Conservation (phyloP, 2,888 invertebrate species). For the Diplolepis rosae region DNA sequence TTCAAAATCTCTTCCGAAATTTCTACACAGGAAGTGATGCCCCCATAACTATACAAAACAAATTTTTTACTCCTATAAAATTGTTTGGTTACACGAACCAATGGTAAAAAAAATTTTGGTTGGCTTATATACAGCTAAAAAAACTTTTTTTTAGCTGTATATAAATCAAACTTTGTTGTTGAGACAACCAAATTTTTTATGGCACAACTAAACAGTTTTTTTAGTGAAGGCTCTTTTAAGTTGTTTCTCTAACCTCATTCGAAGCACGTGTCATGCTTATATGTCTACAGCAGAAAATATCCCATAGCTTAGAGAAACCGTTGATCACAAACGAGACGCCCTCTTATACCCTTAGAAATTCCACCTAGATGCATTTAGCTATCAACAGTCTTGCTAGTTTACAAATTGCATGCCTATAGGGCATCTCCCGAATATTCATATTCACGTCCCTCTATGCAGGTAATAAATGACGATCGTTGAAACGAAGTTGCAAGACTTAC, state of each 20-base stretch:
- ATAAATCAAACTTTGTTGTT: no score
- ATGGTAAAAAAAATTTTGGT: no score
- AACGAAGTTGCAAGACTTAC: neutral
- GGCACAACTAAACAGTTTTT: no score
- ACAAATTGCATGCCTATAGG: neutral
- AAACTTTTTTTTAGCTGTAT: no score
- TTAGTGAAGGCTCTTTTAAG: no score
- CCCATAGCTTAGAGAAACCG: neutral
- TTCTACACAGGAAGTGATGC: no score
- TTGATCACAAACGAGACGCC: neutral
- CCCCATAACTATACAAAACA: no score
- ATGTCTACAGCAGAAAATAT: neutral
- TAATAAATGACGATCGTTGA: constrained; percentile 10
- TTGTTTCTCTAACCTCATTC: neutral
- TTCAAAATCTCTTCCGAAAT: no score
- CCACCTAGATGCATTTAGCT: neutral
- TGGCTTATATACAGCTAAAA: no score
- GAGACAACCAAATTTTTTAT: no score
- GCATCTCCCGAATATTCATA: constrained; percentile 10
- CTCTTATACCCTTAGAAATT: neutral
- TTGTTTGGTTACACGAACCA: no score
- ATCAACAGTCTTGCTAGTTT: neutral
- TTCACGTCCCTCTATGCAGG: neutral
- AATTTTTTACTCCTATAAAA: no score
- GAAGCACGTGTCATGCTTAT: neutral